Base-by-base conservation (phyloP, 2,888 invertebrate genomes). In the Lepidonotus clava region DNA sequence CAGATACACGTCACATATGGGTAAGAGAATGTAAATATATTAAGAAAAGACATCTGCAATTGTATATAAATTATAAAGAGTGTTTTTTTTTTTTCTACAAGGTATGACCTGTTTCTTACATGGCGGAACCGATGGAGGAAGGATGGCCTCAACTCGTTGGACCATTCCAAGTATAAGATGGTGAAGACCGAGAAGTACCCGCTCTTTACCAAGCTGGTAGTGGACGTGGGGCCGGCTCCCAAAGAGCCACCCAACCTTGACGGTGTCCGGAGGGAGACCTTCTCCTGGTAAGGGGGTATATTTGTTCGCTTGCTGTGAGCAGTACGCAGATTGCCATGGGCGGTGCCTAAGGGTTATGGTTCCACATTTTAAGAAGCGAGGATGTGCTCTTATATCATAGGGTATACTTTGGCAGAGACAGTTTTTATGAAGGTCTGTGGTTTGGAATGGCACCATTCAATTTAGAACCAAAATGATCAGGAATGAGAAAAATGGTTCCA, bases 141-240 rank as follows among this genome's bases (percentile, higher is more conserved):
- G 89, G 95, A 95, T 89, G 95, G 95, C 0, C 90, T 95, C 46
- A 95, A 94, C 90, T 94, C 94, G n/a, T 46, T 91, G 66, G 67
- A 83, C 46, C 28, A 61, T 4, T 91, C 94, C 86, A 94, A 94
- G 88, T 95, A 95, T 90, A 91, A 92, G 4, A 91, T 95, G 21
- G 86, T 93, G 24, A 89, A 91, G 5, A 89, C 91, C 4, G 89
- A 90, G 38, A 90, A 93, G 32, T 89, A 91, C 32, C 91, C 91
- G 1, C 92, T 95, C 21, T 95, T 94, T 91, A 95, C 95, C 0
- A 93, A 94, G 87, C 92, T 95, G 61, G 91, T 95, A 8, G 93
- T 95, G 2, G 94, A 95, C 89, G 94, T 95, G 4, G 95, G 95
- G 18, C 87, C 95, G 90, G 90, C 53, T 90, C 92, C 90, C 8